Conservation (phyloP, 2,797 vertebrate species). For the Melanotaenia maccullochi region DNA sequence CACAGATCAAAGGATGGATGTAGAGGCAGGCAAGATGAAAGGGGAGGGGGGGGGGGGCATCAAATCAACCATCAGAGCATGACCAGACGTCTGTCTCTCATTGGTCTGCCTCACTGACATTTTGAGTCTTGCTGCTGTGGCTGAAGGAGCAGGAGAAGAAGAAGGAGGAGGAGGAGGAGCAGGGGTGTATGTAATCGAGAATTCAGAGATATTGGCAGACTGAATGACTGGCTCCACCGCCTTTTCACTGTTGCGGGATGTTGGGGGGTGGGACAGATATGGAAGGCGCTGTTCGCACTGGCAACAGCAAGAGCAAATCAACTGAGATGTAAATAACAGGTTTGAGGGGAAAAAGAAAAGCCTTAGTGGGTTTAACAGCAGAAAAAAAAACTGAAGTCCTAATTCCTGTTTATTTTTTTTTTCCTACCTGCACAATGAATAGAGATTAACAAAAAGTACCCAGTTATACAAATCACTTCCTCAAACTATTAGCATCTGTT, state of each 20-base stretch:
- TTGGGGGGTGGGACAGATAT: constrained; percentile 40
- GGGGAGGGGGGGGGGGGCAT: neutral
- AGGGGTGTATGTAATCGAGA: constrained; percentile 57
- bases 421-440: neutral
- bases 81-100: constrained; percentile 76
- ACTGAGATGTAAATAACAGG: constrained; percentile 65
- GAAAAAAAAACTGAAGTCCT: constrained; percentile 47
- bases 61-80: constrained; percentile 57
- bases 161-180: constrained; percentile 13
- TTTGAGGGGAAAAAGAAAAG: constrained; percentile 24
- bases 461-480: constrained; percentile 15
- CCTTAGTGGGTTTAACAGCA: constrained; percentile 3
- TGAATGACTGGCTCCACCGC: constrained; percentile 67
- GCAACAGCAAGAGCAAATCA: constrained; percentile 47
- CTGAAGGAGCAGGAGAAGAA: constrained; percentile 42
- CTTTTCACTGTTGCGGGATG: constrained; percentile 48
- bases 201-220: constrained; percentile 73
- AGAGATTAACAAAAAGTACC: neutral
- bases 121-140: constrained; percentile 66
- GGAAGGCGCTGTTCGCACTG: constrained; percentile 42
- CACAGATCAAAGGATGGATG: constrained; percentile 72
- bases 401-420: constrained; percentile 14
- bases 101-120: constrained; percentile 72
- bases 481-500: constrained; percentile 55
- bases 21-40: neutral